Conservation (phyloP, 2,888 invertebrate genomes). For the Alloplasta piceator region DNA sequence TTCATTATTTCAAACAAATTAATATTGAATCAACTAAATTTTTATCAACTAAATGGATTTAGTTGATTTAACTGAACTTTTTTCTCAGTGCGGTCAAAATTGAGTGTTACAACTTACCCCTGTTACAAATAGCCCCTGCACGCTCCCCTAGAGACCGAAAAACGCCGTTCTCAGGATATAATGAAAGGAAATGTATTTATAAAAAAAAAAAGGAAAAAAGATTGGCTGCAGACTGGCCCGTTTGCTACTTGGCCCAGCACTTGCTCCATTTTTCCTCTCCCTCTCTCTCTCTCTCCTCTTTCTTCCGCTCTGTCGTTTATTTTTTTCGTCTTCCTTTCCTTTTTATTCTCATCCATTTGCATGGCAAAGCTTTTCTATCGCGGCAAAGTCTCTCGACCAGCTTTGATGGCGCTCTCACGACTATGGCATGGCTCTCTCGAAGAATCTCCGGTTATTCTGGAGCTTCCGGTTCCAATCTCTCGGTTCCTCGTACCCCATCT, state of each 20-base stretch:
- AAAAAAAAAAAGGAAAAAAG: conserved; percentile 18
- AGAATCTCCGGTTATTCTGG: conserved; percentile 57
- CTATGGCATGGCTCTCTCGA: conserved; percentile 38
- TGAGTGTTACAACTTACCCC: too few species aligned
- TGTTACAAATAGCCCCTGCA: too few species aligned
- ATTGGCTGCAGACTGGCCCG: conserved; percentile 43
- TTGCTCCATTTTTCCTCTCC: conserved; percentile 20
- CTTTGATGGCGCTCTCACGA: conserved; percentile 55
- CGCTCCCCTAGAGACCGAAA: too few species aligned
- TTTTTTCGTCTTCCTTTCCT: conserved; percentile 29
- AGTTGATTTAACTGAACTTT: too few species aligned
- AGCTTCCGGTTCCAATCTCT: conserved; percentile 51
- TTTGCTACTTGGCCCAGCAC: conserved; percentile 55
- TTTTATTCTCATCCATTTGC: conserved; percentile 57
- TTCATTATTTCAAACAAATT: too few species aligned
- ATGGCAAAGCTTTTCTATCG: conserved; percentile 62
- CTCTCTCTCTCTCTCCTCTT: not conserved
- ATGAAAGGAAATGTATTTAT: not conserved
- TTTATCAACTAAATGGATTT: too few species aligned
- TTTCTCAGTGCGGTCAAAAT: too few species aligned
- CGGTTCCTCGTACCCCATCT: not conserved
- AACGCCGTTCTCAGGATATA: not conserved
- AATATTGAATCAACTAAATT: too few species aligned
- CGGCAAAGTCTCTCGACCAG: conserved; percentile 46
- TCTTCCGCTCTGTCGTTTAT: conserved; percentile 7